These are phyloP conservation scores for Ptychochromis oligacanthus DNA, from an alignment of 2,113 vertebrate species.

Conservation along the genomic window DNA sequence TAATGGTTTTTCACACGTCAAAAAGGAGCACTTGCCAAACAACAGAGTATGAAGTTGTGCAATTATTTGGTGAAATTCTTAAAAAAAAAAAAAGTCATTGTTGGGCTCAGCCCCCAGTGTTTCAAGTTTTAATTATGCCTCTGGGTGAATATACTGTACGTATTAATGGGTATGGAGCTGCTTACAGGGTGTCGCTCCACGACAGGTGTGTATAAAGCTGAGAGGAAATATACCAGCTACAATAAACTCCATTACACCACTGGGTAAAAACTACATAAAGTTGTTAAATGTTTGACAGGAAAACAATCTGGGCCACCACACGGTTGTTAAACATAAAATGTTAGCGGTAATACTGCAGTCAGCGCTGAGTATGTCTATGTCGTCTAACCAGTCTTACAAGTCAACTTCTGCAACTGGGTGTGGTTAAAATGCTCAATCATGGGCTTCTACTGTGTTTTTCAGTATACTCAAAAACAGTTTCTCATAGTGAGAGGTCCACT, in stretches of 20 bases:
- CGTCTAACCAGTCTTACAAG: constrained; percentile 48
- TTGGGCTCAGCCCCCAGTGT: background rate
- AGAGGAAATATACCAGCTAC: too few relatives aligned
- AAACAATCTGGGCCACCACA: background rate
- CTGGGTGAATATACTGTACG: too few relatives aligned
- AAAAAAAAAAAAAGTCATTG: background rate
- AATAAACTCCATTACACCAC: background rate
- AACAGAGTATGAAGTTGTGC: background rate
- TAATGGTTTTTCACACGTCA: background rate
- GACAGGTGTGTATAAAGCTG: background rate
- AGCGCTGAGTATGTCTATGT: background rate
- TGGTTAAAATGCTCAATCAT: constrained; percentile 3
- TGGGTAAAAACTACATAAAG: background rate
- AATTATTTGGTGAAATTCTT: background rate
- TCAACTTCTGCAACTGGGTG: constrained; percentile 24
- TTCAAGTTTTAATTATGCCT: background rate
- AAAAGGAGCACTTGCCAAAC: background rate
- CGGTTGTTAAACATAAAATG: background rate
- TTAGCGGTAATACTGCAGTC: background rate
- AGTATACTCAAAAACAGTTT: background rate
- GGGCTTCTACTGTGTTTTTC: background rate
- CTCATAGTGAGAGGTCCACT: background rate
- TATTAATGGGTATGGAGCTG: background rate
- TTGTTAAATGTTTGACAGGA: background rate
- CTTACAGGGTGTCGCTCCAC: background rate